Conservation (phyloP, 1,140 invertebrate species). For the Hypsibius dujardini region DNA sequence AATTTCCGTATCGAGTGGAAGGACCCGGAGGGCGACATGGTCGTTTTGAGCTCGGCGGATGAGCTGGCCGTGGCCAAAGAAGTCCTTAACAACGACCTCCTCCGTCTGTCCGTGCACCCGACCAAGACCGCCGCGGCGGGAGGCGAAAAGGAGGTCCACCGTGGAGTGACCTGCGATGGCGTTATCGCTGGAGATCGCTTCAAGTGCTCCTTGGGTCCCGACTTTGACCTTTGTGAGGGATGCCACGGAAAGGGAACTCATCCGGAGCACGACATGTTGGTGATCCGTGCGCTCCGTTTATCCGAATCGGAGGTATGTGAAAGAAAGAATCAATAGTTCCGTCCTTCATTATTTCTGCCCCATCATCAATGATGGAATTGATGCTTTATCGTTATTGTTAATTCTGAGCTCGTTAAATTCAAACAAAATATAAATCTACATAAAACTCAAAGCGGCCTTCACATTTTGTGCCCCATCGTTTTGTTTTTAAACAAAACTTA, state of each 20-base stretch:
- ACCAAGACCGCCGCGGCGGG: constrained; percentile 17
- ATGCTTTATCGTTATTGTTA: no score
- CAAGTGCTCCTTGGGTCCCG: constrained; percentile 59
- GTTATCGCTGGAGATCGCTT: constrained; percentile 55
- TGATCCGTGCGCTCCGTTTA: constrained; percentile 36
- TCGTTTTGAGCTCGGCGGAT: neutral
- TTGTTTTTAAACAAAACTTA: no score
- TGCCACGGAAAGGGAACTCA: constrained; percentile 58
- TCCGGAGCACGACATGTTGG: constrained; percentile 58
- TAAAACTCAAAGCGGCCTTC: no score
- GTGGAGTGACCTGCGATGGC: constrained; percentile 51
- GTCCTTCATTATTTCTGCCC: no score
- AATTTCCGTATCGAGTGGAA: no score
- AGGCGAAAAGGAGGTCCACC: constrained; percentile 35
- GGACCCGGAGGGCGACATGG: constrained; percentile 3
- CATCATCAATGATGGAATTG: no score
- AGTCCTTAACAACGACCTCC: neutral
- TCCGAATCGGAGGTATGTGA: neutral
- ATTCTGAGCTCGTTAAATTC: no score
- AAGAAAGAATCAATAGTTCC: no score
- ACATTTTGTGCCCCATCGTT: no score
- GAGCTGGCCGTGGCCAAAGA: neutral
- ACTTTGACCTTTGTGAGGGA: constrained; percentile 60
- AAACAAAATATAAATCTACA: no score
- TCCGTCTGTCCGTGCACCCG: neutral